Conservation (phyloP, 2,888 invertebrate genomes). For the Papilio elwesi region DNA sequence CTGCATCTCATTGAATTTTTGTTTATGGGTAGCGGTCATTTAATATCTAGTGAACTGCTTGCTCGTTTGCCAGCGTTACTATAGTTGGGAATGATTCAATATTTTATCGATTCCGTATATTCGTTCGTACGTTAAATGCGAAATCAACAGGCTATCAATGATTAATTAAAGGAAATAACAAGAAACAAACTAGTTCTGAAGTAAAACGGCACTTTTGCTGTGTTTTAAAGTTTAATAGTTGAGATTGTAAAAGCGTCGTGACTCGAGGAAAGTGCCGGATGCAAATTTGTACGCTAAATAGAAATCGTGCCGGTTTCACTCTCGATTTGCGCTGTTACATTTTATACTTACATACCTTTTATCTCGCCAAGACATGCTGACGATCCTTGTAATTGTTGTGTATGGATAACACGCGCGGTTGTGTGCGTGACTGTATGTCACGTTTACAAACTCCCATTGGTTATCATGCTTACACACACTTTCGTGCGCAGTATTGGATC, state of each 20-base stretch:
- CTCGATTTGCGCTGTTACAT: constrained; percentile 18
- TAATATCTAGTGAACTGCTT: too few relatives aligned
- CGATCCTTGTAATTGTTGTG: not conserved
- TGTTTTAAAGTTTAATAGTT: constrained; percentile 17
- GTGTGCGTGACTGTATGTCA: too few relatives aligned
- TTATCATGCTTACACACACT: too few relatives aligned
- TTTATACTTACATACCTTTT: constrained; percentile 17
- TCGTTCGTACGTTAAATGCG: too few relatives aligned
- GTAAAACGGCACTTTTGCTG: constrained; percentile 3
- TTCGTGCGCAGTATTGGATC: too few relatives aligned
- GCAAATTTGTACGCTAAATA: constrained; percentile 36
- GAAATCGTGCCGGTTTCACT: constrained; percentile 36
- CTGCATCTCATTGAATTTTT: too few relatives aligned
- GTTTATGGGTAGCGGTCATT: too few relatives aligned
- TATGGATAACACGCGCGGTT: not conserved
- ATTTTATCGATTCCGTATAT: too few relatives aligned
- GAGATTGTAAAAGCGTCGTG: constrained; percentile 30
- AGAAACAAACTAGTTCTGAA: not conserved
- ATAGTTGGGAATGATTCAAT: too few relatives aligned
- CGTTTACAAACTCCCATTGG: too few relatives aligned
- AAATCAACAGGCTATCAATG: not conserved
- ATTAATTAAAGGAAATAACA: not conserved
- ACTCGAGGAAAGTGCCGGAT: constrained; percentile 24
- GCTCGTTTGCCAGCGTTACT: too few relatives aligned
- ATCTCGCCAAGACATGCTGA: not conserved